Evolutionary conservation across 1,140 invertebrate species (phyloP), one percentile per base, ranked within the genome.

Genomic region (Heliconius congener): DNA sequence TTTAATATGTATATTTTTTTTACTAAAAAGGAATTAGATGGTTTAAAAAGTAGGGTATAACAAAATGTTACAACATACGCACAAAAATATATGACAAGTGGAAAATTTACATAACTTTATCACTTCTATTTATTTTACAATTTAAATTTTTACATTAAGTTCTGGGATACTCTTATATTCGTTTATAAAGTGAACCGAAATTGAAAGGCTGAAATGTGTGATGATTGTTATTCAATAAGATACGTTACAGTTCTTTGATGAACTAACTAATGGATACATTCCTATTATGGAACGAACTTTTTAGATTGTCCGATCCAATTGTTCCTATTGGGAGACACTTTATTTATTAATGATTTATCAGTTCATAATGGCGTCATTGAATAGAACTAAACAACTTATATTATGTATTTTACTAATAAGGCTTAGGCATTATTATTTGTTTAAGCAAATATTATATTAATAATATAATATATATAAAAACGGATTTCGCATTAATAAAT

Each of bases 131-230:
- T 46, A 46, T 46, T 46, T 13, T 16, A 46, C 42, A 46, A 46
- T 46, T 37, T 46, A 46, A 46, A 16, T 16, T 46, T 46, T 16
- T 46, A 13, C 42, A 46, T 46, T 57, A 57, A n/a, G n/a, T 23
- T 57, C 55, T 9, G 19, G 8, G 8, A 57, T n/a, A 23, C 19
- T n/a, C 23, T 55, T 34, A 8, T n/a, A 55, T 55, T 55, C 52
- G 8, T 57, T n/a, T n/a, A 23, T 57, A 23, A 57, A 23, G 23
- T 13, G 11, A 27, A 13, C 23, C 60, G 23, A 66, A 66, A 66
- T 16, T 66, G 60, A 13, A 66, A 66, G 60, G 60, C 60, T 66
- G 60, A 66, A 66, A 27, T 66, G 60, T 66, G 60, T 66, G 60
- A 66, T 66, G 60, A 1, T 66, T 66, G 9, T 66, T 27, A 66